Evolutionary conservation across 2,113 vertebrate species (phyloP).

Genomic region (Vimba vimba): DNA sequence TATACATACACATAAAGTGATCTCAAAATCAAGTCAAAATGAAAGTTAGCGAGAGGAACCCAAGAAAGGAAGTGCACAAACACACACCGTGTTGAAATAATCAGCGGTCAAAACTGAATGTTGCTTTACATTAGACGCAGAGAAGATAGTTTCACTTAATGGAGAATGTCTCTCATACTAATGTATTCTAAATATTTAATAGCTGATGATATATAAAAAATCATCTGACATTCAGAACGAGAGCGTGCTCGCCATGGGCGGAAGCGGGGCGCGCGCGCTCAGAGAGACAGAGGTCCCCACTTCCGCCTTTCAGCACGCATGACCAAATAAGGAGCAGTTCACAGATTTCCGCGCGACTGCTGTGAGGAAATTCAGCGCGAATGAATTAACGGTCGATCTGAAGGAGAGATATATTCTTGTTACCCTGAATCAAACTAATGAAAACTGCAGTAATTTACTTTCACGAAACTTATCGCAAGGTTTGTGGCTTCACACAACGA

Average conservation of each 20-base stretch:
- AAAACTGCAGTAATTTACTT: background rate
- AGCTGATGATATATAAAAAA: background rate
- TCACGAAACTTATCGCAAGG: background rate
- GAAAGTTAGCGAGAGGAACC: background rate
- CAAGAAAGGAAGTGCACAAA: background rate
- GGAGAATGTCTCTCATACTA: background rate
- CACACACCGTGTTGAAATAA: background rate
- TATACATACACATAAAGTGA: background rate
- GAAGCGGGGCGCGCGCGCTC: constrained; percentile 15
- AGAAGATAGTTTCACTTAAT: background rate
- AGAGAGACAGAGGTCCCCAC: constrained; percentile 8
- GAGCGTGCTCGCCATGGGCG: background rate
- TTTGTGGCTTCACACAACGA: background rate
- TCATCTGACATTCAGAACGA: background rate
- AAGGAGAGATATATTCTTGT: no score
- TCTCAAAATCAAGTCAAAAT: background rate
- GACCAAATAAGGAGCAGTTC: constrained; percentile 51
- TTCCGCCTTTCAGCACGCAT: constrained; percentile 44
- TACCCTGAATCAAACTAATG: no score
- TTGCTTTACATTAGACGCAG: background rate
- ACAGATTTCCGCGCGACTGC: background rate
- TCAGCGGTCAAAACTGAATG: background rate
- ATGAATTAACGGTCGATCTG: background rate
- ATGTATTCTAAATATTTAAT: background rate
- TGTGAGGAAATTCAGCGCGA: background rate